Percentiles rank a stretch among this genome's conserved stretches.
These are phyloP conservation scores for Sebastes elongatus DNA, from an alignment of 2,797 vertebrate genomes.

Conservation along the genomic window DNA sequence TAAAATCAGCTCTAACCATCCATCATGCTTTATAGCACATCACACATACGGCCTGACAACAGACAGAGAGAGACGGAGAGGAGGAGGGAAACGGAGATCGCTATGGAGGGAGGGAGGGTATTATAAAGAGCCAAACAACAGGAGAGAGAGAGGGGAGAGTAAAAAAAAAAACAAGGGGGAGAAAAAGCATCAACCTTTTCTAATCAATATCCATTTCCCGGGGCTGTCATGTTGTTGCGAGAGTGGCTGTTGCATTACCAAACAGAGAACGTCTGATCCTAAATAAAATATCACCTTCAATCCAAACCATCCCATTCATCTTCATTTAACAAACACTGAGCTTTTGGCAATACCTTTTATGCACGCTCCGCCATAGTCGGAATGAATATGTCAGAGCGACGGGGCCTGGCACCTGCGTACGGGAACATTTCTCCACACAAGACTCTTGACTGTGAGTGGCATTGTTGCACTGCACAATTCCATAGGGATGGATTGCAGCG, in stretches of 20 bases:
- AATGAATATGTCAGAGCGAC: slow-evolving; percentile 72
- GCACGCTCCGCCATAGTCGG: slow-evolving; percentile 39
- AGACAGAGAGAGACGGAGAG: slow-evolving; percentile 32
- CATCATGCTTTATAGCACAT: slow-evolving; percentile 74
- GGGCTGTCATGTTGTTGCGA: slow-evolving; percentile 81
- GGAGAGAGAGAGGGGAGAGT: neutral
- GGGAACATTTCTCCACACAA: slow-evolving; percentile 31
- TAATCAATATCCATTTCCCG: slow-evolving; percentile 88
- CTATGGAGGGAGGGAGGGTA: slow-evolving; percentile 21
- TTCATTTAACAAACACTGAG: slow-evolving; percentile 80
- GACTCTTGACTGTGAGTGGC: slow-evolving; percentile 16
- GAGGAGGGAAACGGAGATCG: slow-evolving; percentile 8
- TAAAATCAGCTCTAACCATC: slow-evolving; percentile 73
- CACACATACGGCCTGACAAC: slow-evolving; percentile 58
- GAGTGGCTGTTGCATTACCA: slow-evolving; percentile 80
- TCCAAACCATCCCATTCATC: slow-evolving; percentile 80
- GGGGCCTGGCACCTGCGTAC: slow-evolving; percentile 54
- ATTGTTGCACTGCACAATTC: slow-evolving; percentile 27
- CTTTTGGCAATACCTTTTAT: slow-evolving; percentile 78
- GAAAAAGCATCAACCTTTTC: slow-evolving; percentile 74
- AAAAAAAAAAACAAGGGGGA: neutral
- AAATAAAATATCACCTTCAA: slow-evolving; percentile 87
- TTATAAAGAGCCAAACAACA: slow-evolving; percentile 51
- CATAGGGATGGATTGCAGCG: slow-evolving; percentile 1
- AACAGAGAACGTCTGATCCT: slow-evolving; percentile 82